These are phyloP conservation scores for Trissoscelio sp. DNA, from an alignment of 2,888 invertebrate genomes.

Conservation along the genomic window DNA sequence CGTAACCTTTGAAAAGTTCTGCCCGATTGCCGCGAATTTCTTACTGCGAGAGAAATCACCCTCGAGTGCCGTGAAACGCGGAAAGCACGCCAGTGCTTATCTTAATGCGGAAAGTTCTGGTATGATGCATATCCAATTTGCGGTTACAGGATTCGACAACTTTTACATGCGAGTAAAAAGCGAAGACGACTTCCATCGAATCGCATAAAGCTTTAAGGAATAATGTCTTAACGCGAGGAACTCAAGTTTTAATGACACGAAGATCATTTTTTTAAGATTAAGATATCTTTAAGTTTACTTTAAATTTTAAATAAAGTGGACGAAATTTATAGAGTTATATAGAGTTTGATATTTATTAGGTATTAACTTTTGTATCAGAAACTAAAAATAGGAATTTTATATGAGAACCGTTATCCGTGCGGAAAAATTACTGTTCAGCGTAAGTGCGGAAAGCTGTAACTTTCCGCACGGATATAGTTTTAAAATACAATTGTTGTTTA, in stretches of 20 bases:
- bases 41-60: constrained; percentile 38
- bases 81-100: constrained; percentile 66
- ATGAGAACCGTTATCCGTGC: too few relatives aligned
- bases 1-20: constrained; percentile 18
- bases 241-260: constrained; percentile 27
- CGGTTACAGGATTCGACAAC: constrained; percentile 39
- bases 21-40: constrained; percentile 29
- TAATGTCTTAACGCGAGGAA: constrained; percentile 25
- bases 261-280: constrained; percentile 12
- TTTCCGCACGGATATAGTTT: too few relatives aligned
- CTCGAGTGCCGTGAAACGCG: constrained; percentile 57
- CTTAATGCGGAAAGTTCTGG: constrained; percentile 67
- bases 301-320: too few relatives aligned
- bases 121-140: constrained; percentile 61
- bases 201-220: constrained; percentile 15
- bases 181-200: constrained; percentile 26
- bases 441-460: too few relatives aligned
- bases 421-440: too few relatives aligned
- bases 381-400: too few relatives aligned
- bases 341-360: too few relatives aligned
- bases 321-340: too few relatives aligned
- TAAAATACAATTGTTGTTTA: too few relatives aligned
- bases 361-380: too few relatives aligned
- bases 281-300: too few relatives aligned
- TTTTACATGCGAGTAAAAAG: constrained; percentile 50